A percentile compares a stretch with the other conserved stretches of the same genome.
phyloP scores from a whole-genome alignment of 1,140 invertebrate species.

The Caenorhabditis remanei region DNA sequence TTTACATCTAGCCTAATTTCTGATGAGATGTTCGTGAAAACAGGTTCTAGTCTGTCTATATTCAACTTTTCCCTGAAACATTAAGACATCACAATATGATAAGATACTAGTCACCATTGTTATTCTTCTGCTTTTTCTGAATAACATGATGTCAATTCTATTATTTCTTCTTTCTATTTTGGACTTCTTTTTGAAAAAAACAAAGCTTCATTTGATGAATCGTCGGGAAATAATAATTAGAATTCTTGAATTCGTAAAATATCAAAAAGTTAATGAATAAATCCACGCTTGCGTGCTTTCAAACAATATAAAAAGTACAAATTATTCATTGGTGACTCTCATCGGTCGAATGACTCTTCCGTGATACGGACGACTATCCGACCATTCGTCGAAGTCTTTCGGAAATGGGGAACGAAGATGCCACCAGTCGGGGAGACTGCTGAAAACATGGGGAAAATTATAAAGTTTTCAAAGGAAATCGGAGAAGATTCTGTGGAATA shows the following conservation, averaged over 20 bases:
- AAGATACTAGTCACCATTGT: background rate
- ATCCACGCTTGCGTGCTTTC: constrained; percentile 14
- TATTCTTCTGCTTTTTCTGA: background rate
- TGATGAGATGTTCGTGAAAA: no score
- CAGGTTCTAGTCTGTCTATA: no score
- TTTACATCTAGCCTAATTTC: no score
- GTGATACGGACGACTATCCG: constrained; percentile 4
- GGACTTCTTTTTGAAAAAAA: background rate
- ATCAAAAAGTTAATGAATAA: background rate
- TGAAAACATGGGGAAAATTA: background rate
- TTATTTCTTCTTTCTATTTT: background rate
- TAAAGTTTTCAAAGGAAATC: no score
- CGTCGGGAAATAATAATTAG: constrained; percentile 6
- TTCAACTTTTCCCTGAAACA: no score
- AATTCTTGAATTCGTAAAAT: background rate
- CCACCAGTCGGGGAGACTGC: constrained; percentile 29
- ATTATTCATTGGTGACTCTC: background rate
- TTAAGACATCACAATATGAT: no score
- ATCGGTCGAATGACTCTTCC: background rate
- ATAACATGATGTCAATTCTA: background rate
- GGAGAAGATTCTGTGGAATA: no score
- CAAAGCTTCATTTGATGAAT: constrained; percentile 41
- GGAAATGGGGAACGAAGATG: constrained; percentile 20
- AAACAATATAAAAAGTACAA: background rate
- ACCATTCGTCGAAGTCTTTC: background rate